Conservation (phyloP, 2,113 vertebrate species). For the Empidonax alnorum region DNA sequence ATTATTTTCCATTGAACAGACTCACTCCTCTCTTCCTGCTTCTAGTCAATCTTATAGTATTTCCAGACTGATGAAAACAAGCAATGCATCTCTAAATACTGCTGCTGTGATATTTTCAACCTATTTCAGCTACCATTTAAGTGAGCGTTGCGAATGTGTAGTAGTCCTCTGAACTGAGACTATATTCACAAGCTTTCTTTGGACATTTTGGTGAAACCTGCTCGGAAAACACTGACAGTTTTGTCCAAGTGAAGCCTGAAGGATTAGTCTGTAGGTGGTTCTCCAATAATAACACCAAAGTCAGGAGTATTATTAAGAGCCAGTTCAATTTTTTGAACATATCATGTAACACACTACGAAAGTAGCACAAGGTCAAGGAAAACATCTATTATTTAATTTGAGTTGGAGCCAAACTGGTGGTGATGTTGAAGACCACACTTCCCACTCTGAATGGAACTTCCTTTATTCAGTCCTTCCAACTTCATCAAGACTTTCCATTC, state of each 20-base stretch:
- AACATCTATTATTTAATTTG: constrained; percentile 63
- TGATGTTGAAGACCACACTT: constrained; percentile 39
- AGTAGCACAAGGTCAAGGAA: constrained; percentile 59
- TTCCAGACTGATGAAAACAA: constrained; percentile 19
- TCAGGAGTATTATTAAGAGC: constrained; percentile 21
- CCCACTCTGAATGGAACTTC: constrained; percentile 37
- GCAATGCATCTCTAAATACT: background rate
- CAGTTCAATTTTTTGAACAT: constrained; percentile 21
- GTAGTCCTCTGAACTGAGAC: background rate
- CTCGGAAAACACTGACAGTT: constrained; percentile 29
- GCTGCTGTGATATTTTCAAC: background rate
- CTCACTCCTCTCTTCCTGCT: background rate
- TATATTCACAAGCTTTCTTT: constrained; percentile 16
- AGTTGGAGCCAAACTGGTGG: constrained; percentile 34
- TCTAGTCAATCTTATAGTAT: background rate
- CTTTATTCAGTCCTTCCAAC: constrained; percentile 39
- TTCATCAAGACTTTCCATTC: constrained; percentile 41
- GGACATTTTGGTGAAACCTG: background rate
- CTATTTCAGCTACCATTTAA: background rate
- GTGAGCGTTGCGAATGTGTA: fast-evolving
- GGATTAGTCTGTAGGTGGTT: background rate
- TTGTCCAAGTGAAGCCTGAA: constrained; percentile 2
- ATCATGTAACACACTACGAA: constrained; percentile 29
- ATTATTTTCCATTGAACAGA: background rate
- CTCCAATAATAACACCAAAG: constrained; percentile 52